Percentiles rank a stretch among this genome's conserved stretches.
Evolutionary conservation across 2,888 invertebrate genomes (phyloP).

Genomic region (Micoletzkya japonica): DNA sequence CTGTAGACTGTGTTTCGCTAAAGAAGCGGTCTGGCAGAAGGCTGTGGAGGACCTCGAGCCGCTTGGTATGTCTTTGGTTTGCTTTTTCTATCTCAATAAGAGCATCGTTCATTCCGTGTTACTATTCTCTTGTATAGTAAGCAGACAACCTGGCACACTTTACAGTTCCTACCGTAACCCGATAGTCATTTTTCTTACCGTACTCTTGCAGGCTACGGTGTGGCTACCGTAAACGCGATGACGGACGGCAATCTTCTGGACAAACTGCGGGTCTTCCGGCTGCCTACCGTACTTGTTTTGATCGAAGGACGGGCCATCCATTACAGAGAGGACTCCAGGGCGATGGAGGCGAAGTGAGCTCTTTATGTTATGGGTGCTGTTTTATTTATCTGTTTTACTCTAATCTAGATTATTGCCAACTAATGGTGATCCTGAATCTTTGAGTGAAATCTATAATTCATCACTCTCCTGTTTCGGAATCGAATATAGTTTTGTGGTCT

Average conservation of each 20-base stretch:
- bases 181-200: no score
- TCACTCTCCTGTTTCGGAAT: not conserved
- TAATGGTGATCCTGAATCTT: not conserved
- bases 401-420: not conserved
- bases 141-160: no score
- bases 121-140: no score
- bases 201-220: slow-evolving; percentile 64
- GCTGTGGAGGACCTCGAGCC: slow-evolving; percentile 66
- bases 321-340: slow-evolving; percentile 47
- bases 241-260: slow-evolving; percentile 64
- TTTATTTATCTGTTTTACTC: not conserved
- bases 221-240: slow-evolving; percentile 66
- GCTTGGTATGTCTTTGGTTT: slow-evolving; percentile 63
- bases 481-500: not conserved
- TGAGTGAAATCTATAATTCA: not conserved
- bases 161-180: no score
- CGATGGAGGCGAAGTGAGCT: slow-evolving; percentile 51
- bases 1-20: slow-evolving; percentile 66
- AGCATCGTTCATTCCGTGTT: not conserved
- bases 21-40: slow-evolving; percentile 65
- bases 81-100: not conserved
- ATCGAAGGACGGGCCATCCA: slow-evolving; percentile 65
- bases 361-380: no score
- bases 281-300: slow-evolving; percentile 66
- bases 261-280: slow-evolving; percentile 63